Conservation (phyloP, 1,140 invertebrate species). For the Drosophila lowei region DNA sequence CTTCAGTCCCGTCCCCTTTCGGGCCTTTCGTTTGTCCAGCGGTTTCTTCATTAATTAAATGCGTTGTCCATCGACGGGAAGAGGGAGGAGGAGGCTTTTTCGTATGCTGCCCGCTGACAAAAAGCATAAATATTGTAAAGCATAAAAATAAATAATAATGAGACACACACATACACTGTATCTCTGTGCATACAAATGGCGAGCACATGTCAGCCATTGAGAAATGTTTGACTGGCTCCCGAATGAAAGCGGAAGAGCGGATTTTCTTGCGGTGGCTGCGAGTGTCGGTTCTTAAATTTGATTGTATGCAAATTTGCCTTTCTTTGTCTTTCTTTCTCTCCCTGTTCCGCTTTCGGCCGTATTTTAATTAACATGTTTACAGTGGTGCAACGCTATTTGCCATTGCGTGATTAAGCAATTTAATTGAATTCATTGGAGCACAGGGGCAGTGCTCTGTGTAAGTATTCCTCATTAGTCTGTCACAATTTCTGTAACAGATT, state of each 20-base stretch:
- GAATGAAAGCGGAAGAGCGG: slow-evolving; percentile 29
- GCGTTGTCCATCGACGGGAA: slow-evolving; percentile 48
- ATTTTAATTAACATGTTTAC: slow-evolving; percentile 59
- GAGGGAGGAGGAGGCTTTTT: slow-evolving; percentile 40
- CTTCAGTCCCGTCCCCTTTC: neutral
- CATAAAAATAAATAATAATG: slow-evolving; percentile 77
- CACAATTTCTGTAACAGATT: slow-evolving; percentile 42
- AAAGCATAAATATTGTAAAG: slow-evolving; percentile 79
- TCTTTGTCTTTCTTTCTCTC: too few species aligned
- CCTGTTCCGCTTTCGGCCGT: neutral
- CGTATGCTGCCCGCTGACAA: slow-evolving; percentile 67
- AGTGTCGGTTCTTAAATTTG: slow-evolving; percentile 43
- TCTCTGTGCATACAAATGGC: slow-evolving; percentile 69
- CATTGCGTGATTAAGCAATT: slow-evolving; percentile 37
- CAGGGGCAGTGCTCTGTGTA: slow-evolving; percentile 15
- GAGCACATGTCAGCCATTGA: slow-evolving; percentile 62
- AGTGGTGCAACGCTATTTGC: slow-evolving; percentile 3
- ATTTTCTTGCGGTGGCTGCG: slow-evolving; percentile 42
- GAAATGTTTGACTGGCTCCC: slow-evolving; percentile 11
- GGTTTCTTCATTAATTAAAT: slow-evolving; percentile 80
- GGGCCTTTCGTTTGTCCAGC: slow-evolving; percentile 24
- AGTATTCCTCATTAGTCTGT: slow-evolving; percentile 41
- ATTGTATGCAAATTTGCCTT: slow-evolving; percentile 57
- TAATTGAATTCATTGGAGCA: slow-evolving; percentile 28
- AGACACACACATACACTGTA: slow-evolving; percentile 23